Conservation (phyloP, 2,113 vertebrate species). For the Galemys pyrenaicus region DNA sequence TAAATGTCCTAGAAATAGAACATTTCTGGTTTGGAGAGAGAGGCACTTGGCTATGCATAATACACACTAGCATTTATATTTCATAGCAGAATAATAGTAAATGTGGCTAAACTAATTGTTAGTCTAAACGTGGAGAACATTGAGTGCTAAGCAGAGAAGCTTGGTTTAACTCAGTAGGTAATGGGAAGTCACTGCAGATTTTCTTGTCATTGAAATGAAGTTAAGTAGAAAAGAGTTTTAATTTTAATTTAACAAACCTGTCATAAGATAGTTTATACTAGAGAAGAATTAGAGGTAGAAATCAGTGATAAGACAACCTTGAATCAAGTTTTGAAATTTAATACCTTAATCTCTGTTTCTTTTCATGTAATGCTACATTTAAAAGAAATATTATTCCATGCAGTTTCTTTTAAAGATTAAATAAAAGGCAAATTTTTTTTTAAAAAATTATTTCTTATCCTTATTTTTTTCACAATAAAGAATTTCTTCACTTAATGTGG, state of each 20-base stretch:
- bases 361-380: not conserved
- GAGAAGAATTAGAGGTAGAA: not conserved
- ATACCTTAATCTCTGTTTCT: not conserved
- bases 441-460: too few relatives aligned
- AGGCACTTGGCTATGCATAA: not conserved
- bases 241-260: not conserved
- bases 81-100: not conserved
- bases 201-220: not conserved
- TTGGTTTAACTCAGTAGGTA: not conserved
- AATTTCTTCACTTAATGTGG: too few relatives aligned
- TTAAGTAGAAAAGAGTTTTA: not conserved
- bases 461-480: too few relatives aligned
- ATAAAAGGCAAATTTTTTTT: too few relatives aligned
- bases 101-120: not conserved
- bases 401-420: not conserved
- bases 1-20: not conserved
- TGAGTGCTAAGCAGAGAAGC: not conserved
- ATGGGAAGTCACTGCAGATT: not conserved
- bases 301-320: not conserved
- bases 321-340: slow-evolving; percentile 19
- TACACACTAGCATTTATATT: not conserved
- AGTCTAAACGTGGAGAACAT: not conserved
- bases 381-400: not conserved
- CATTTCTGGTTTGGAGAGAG: not conserved
- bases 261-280: not conserved